Evolutionary conservation across 2,888 invertebrate genomes (phyloP).

Genomic region (Stenolophus ochropezus): DNA sequence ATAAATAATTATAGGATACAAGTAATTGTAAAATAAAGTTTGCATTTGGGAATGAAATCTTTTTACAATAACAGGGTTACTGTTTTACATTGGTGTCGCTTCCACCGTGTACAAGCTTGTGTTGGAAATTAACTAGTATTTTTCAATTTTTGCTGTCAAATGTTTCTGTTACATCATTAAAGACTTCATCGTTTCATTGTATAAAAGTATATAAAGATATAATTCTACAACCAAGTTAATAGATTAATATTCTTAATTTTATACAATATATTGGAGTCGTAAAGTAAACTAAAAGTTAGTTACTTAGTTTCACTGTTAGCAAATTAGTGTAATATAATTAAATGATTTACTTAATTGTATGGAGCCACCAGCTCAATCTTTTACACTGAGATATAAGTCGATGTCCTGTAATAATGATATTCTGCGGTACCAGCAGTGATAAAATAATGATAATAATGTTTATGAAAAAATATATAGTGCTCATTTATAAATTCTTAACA

Average conservation of each 20-base stretch:
- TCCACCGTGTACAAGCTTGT: conserved; percentile 58
- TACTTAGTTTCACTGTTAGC: neutral
- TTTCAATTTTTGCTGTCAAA: no score
- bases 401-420: neutral
- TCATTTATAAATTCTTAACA: conserved; percentile 42
- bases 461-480: conserved; percentile 26
- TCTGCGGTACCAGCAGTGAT: conserved; percentile 31
- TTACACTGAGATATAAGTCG: conserved; percentile 41
- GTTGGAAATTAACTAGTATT: neutral
- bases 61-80: conserved; percentile 58
- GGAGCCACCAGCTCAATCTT: conserved; percentile 45
- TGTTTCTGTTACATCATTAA: neutral
- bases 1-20: conserved; percentile 39
- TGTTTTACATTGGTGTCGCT: conserved; percentile 57
- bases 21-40: conserved; percentile 52
- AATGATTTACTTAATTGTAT: conserved; percentile 28
- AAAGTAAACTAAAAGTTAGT: neutral
- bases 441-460: conserved; percentile 32
- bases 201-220: conserved; percentile 49
- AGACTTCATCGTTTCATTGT: conserved; percentile 32
- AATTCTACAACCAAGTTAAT: conserved; percentile 55
- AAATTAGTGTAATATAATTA: neutral
- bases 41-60: conserved; percentile 45
- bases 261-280: neutral
- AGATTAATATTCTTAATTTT: conserved; percentile 36